Base-by-base conservation (phyloP, 2,797 vertebrate genomes). In the Schizopygopsis malacanthus region DNA sequence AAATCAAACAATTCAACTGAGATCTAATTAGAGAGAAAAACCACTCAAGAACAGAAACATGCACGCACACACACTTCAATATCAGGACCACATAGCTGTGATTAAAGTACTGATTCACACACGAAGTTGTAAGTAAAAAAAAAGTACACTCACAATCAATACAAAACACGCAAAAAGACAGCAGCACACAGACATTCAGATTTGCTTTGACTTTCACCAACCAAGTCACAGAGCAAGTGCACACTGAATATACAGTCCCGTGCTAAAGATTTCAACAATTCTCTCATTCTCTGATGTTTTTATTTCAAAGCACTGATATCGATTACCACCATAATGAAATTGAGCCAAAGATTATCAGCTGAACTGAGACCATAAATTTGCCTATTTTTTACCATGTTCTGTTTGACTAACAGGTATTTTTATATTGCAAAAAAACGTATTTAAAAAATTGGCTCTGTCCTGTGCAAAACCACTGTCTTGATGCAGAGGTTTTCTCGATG, bases 31-130 rank as follows among this genome's bases (percentile, higher is more conserved):
- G 9, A 82, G 67, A 81, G 10, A 22, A 79, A 71, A 75, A 61
- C 6, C 8, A 83, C 47, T 65, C 28, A 18, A 37, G 28, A 52
- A n/a, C 52, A 87, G 22, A 86, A 50, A 56, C 73, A 79, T 54
- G 41, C 86, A 81, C 25, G 41, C 86, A 81, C 39, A 67, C 59
- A 83, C 81, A 70, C 85, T 65, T 61, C 15, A 37, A 87, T 43
- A 81, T 47, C 20, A 12, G 1, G 45, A 22, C 52, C 16, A 61
- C 22, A 15, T 63, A 25, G 39, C 20, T 72, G 2, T 69, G 15
- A 72, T 28, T 43, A 13, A 69, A 69, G 4, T 39, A 81, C 79
- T 79, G 15, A 22, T 52, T 70, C 33, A 82, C 56, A 87, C 61
- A 69, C 16, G 39, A 76, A 43, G 41, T 61, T 73, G 69, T 37